Evolutionary conservation across 2,113 vertebrate genomes (phyloP).

Genomic region (Pseudorectes ferrugineus): DNA sequence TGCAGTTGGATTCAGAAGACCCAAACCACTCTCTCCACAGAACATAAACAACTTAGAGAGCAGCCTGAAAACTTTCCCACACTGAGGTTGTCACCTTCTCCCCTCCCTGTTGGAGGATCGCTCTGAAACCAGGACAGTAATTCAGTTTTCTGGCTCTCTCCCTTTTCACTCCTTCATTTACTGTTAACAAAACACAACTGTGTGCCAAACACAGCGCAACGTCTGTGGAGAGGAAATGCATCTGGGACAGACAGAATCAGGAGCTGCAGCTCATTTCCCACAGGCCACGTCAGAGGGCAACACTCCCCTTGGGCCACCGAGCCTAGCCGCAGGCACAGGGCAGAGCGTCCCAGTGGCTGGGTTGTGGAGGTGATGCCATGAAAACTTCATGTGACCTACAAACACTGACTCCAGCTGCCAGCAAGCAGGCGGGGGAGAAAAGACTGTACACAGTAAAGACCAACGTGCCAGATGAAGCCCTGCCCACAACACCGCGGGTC

Average conservation of each 20-base stretch:
- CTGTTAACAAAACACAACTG: neutral
- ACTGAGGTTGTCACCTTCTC: conserved; percentile 5
- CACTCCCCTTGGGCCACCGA: accelerated
- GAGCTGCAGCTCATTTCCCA: neutral
- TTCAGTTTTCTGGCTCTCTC: neutral
- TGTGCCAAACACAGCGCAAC: neutral
- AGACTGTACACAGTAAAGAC: neutral
- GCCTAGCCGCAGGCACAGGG: neutral
- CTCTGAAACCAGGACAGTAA: conserved; percentile 1
- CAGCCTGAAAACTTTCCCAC: conserved; percentile 42
- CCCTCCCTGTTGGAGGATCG: neutral
- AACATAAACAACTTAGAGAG: conserved; percentile 27
- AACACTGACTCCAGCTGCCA: neutral
- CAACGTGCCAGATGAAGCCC: accelerated
- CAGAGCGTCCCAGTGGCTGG: neutral
- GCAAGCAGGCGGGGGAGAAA: neutral
- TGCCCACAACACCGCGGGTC: accelerated
- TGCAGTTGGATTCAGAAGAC: neutral
- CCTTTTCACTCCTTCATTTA: neutral
- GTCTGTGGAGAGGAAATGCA: neutral
- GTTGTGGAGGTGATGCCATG: neutral
- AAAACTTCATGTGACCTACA: neutral
- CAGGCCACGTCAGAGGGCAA: neutral
- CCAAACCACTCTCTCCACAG: neutral
- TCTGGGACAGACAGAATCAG: neutral